Evolutionary conservation across 2,797 vertebrate species (phyloP).

Genomic region (Diplodus sargus): DNA sequence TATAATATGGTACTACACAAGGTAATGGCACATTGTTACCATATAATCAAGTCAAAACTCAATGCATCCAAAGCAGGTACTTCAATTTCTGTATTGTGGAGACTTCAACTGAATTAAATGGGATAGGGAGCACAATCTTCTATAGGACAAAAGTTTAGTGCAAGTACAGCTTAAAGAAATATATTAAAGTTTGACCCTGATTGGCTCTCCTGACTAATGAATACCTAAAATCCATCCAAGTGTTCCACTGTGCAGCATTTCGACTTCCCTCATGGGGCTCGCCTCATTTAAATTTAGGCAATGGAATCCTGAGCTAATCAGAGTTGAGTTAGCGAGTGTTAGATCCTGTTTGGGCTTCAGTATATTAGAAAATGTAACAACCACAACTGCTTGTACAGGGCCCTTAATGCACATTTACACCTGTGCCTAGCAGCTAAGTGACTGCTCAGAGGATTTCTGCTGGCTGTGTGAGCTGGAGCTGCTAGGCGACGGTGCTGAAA

Average conservation of each 20-base stretch:
- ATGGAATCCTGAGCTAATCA: background rate
- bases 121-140: background rate
- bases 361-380: conserved; percentile 29
- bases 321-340: background rate
- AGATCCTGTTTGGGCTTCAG: background rate
- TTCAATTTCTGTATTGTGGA: background rate
- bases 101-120: too few species aligned
- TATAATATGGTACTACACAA: background rate
- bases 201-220: background rate
- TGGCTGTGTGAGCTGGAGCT: conserved; percentile 45
- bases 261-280: background rate
- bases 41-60: background rate
- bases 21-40: background rate
- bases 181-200: background rate
- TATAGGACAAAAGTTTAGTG: background rate
- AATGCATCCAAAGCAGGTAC: background rate
- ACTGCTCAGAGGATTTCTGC: conserved; percentile 37
- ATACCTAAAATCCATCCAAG: conserved; percentile 6
- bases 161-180: background rate
- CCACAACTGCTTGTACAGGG: background rate
- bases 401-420: conserved; percentile 36
- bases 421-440: conserved; percentile 43
- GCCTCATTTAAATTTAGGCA: conserved; percentile 13
- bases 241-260: background rate
- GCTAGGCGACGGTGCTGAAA: conserved; percentile 28